Evolutionary conservation across 2,888 invertebrate genomes (phyloP).

Genomic region (Spodoptera picta): DNA sequence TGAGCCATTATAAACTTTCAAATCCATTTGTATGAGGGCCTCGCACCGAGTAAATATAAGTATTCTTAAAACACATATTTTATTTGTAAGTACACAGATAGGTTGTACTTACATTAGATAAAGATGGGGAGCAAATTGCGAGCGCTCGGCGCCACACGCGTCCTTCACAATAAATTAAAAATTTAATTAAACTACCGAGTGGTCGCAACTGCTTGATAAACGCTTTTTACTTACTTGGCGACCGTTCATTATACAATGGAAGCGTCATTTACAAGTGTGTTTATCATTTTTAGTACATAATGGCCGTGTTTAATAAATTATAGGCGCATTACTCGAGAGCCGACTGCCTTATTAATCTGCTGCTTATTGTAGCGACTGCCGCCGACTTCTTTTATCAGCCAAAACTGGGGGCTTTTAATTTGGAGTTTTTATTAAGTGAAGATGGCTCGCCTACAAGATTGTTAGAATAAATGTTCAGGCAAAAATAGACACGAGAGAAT

Average conservation of each 20-base stretch:
- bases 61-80: constrained; percentile 39
- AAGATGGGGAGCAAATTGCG: constrained; percentile 72
- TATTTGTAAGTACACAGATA: constrained; percentile 49
- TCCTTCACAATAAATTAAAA: constrained; percentile 83
- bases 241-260: constrained; percentile 66
- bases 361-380: no score
- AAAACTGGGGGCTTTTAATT: no score
- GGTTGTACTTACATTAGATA: constrained; percentile 58
- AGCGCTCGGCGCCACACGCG: constrained; percentile 69
- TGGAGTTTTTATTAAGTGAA: no score
- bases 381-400: no score
- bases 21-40: no score
- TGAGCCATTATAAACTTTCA: no score
- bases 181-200: constrained; percentile 83
- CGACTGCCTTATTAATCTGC: neutral
- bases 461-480: no score
- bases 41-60: constrained; percentile 5
- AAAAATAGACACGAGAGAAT: no score
- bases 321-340: neutral
- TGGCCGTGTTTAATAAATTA: constrained; percentile 17
- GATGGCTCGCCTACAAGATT: no score
- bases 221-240: constrained; percentile 73
- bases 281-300: constrained; percentile 41
- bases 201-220: constrained; percentile 81
- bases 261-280: constrained; percentile 46